Percentiles rank a stretch among this genome's conserved stretches.
These are phyloP conservation scores for Oscheius onirici DNA, from an alignment of 2,888 invertebrate species.

Conservation along the genomic window DNA sequence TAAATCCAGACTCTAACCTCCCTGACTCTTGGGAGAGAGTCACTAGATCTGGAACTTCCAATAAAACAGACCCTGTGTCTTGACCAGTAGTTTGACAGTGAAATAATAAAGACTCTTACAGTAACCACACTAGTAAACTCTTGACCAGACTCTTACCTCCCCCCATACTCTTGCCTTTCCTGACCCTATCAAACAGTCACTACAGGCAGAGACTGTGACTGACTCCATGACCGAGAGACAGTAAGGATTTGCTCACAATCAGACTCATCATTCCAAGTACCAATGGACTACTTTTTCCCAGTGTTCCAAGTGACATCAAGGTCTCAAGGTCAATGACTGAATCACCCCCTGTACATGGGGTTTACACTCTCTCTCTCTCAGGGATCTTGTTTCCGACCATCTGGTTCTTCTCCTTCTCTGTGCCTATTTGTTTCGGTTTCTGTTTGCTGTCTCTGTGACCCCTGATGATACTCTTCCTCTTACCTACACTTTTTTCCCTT, in stretches of 20 bases:
- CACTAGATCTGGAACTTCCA: neutral
- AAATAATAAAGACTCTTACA: too few relatives aligned
- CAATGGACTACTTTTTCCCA: too few relatives aligned
- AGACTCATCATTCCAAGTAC: too few relatives aligned
- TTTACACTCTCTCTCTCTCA: constrained; percentile 11
- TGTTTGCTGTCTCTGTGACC: constrained; percentile 14
- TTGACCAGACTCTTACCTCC: too few relatives aligned
- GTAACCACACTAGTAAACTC: too few relatives aligned
- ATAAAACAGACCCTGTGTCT: too few relatives aligned
- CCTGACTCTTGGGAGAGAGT: neutral
- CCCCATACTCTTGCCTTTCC: too few relatives aligned
- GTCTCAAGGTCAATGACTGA: constrained; percentile 20
- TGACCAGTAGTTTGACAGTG: too few relatives aligned
- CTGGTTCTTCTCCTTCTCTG: constrained; percentile 19
- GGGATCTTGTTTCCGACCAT: constrained; percentile 28
- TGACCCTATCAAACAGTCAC: too few relatives aligned
- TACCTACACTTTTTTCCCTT: neutral
- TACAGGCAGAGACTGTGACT: too few relatives aligned
- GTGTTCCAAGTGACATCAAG: neutral
- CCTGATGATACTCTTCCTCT: neutral
- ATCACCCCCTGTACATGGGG: constrained; percentile 20
- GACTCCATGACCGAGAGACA: too few relatives aligned
- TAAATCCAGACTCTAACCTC: neutral
- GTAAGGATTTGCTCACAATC: too few relatives aligned
- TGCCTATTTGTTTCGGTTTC: constrained; percentile 24